phyloP scores from a whole-genome alignment of 2,888 invertebrate species.

The Diabrotica balteata region DNA sequence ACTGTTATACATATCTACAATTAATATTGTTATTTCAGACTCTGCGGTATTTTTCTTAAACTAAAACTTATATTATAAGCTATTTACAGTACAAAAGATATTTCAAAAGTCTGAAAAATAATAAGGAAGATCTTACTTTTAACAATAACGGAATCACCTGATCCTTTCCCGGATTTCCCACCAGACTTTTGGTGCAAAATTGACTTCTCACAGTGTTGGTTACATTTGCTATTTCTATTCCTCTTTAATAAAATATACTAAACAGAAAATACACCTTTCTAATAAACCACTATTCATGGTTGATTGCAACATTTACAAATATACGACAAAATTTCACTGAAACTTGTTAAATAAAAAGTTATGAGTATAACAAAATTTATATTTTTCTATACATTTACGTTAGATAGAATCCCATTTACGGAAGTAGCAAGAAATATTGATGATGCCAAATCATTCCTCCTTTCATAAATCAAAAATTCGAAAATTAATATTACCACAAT shows the following conservation, averaged over 20 bases:
- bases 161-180: no score
- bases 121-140: no score
- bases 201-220: no score
- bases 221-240: no score
- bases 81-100: constrained; percentile 2
- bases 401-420: constrained; percentile 15
- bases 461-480: neutral
- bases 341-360: constrained; percentile 35
- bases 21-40: constrained; percentile 1
- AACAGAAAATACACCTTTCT: no score
- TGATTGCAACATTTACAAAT: no score
- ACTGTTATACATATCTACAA: neutral
- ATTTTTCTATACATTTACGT: constrained; percentile 50
- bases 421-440: constrained; percentile 26
- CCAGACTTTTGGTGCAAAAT: no score
- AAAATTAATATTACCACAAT: neutral
- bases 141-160: no score
- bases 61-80: neutral
- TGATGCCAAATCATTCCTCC: constrained; percentile 14
- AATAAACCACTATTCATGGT: no score
- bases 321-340: constrained; percentile 24
- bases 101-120: neutral
- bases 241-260: no score
- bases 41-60: neutral
- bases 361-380: constrained; percentile 37